A percentile compares a stretch with the other conserved stretches of the same genome.
phyloP scores from a whole-genome alignment of 2,888 invertebrate genomes.

The Hyposoter dolosus region DNA sequence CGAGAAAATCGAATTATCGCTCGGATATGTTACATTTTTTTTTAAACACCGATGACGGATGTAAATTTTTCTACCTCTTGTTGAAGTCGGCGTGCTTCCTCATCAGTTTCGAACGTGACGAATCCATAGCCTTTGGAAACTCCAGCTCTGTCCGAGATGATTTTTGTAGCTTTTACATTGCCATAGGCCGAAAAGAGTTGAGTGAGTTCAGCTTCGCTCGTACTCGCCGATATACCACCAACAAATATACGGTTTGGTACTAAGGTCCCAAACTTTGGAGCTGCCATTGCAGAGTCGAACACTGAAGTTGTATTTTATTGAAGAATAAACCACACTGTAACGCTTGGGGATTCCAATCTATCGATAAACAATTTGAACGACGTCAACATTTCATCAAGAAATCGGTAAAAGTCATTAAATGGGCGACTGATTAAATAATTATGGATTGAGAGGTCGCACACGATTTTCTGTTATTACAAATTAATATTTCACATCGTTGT shows the following conservation, averaged over 20 bases:
- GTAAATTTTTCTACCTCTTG: constrained; percentile 87
- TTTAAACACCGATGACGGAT: not conserved
- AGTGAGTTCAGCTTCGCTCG: constrained; percentile 96
- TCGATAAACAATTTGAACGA: not conserved
- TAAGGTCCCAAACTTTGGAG: constrained; percentile 89
- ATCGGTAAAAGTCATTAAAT: not conserved
- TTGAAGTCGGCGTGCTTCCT: constrained; percentile 92
- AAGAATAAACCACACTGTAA: not conserved
- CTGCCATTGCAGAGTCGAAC: constrained; percentile 82
- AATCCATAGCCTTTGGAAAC: constrained; percentile 97
- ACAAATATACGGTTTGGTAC: constrained; percentile 98
- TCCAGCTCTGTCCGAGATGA: constrained; percentile 97
- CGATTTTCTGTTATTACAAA: not conserved
- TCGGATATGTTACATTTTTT: not conserved
- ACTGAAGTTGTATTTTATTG: constrained; percentile 81
- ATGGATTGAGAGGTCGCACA: not conserved
- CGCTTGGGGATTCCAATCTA: not conserved
- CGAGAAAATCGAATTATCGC: not conserved
- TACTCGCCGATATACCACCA: constrained; percentile 97
- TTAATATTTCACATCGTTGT: not conserved
- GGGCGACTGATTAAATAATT: not conserved
- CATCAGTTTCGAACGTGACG: constrained; percentile 94
- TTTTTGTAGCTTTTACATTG: constrained; percentile 96
- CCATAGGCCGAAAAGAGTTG: constrained; percentile 96
- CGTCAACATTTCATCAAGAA: not conserved